phyloP scores from a whole-genome alignment of 2,888 invertebrate species.

The Zootermopsis nevadensis region DNA sequence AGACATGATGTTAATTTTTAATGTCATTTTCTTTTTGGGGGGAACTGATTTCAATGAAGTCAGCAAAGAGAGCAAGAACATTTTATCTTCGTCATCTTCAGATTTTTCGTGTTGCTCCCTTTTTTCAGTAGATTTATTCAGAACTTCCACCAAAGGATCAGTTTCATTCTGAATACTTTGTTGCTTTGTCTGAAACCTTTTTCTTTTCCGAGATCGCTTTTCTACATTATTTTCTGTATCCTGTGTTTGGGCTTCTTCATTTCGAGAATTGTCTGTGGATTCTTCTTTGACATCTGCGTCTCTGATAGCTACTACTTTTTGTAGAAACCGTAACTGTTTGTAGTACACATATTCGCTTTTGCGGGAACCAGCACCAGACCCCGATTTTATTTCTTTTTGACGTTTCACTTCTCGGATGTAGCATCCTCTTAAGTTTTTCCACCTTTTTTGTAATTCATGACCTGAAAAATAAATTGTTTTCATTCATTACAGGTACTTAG shows the following conservation, averaged over 20 bases:
- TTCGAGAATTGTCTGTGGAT: constrained; percentile 33
- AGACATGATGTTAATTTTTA: constrained; percentile 53
- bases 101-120: background rate
- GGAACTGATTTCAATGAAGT: constrained; percentile 52
- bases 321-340: constrained; percentile 54
- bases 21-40: constrained; percentile 51
- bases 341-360: constrained; percentile 56
- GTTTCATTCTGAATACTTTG: background rate
- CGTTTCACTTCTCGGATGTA: constrained; percentile 43
- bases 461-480: constrained; percentile 53
- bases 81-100: constrained; percentile 53
- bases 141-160: constrained; percentile 20
- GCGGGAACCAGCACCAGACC: constrained; percentile 51
- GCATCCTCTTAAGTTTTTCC: constrained; percentile 55
- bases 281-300: background rate
- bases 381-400: constrained; percentile 53
- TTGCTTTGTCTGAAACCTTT: background rate
- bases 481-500: constrained; percentile 20
- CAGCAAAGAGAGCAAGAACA: constrained; percentile 54
- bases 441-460: constrained; percentile 54
- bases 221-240: constrained; percentile 32
- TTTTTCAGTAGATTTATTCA: constrained; percentile 48
- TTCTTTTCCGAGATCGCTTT: background rate
- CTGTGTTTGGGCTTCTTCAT: constrained; percentile 46
- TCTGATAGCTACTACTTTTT: constrained; percentile 53